Evolutionary conservation across 2,113 vertebrate genomes (phyloP).

Genomic region (Setophaga kirtlandii): DNA sequence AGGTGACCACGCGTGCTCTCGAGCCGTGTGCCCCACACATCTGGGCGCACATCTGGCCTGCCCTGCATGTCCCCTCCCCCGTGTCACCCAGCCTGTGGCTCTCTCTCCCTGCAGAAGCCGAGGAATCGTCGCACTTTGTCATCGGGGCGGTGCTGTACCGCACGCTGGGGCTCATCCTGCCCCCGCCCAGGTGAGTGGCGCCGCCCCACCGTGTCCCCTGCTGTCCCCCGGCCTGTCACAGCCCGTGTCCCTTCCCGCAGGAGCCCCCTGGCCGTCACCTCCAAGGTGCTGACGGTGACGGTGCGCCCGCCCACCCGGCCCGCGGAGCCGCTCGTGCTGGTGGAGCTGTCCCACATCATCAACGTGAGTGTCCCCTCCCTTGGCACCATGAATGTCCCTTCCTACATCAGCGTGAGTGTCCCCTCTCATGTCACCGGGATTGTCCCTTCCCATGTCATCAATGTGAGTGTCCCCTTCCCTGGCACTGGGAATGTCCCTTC

Average conservation of each 20-base stretch:
- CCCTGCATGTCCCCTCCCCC: rapidly evolving
- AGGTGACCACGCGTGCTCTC: rapidly evolving
- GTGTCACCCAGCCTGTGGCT: rapidly evolving
- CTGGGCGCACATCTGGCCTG: neutral
- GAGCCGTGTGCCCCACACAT: neutral
- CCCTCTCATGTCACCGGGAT: too few species aligned
- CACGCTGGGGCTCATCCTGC: slow-evolving; percentile 91
- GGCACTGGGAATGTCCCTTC: too few species aligned
- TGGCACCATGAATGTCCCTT: too few species aligned
- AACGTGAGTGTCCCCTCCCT: too few species aligned
- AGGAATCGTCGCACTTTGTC: slow-evolving; percentile 89
- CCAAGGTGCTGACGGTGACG: slow-evolving; percentile 92
- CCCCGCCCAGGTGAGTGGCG: slow-evolving; percentile 86
- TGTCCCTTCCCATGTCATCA: too few species aligned
- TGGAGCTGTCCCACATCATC: slow-evolving; percentile 77
- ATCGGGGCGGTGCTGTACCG: slow-evolving; percentile 95
- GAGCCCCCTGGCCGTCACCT: slow-evolving; percentile 87
- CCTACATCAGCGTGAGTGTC: too few species aligned
- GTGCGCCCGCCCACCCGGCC: slow-evolving; percentile 88
- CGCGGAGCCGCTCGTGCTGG: slow-evolving; percentile 87
- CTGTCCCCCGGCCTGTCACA: neutral
- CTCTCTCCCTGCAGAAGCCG: slow-evolving; percentile 75
- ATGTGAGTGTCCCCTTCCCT: too few species aligned
- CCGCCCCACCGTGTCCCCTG: neutral
- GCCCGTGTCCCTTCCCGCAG: slow-evolving; percentile 58